Base-by-base conservation (phyloP, 1,140 invertebrate species). In the Diorhabda elongata region DNA sequence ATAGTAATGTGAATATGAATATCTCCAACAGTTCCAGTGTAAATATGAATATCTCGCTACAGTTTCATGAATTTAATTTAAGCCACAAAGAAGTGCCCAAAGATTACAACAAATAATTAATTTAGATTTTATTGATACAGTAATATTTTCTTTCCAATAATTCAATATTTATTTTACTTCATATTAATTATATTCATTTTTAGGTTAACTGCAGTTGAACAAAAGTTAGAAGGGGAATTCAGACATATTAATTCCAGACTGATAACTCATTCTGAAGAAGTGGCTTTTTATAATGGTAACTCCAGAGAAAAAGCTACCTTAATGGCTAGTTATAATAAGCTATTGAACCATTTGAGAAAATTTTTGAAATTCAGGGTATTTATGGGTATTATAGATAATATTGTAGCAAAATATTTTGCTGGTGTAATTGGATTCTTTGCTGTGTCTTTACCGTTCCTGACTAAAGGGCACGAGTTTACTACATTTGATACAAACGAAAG, bases 241-340 rank as follows among this genome's bases (percentile, higher is more conserved):
- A 88, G 98, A 78, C 98, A 95, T 78, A 95, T 99, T 41, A 97
- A 99, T 67, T 96, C 96, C 5, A 85, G 98, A 44, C 83, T 99
- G 3, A 99, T 99, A 58, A 96, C 95, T 0, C 98, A 99, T 82
- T 95, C 96, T 26, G 98, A 99, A 84, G 98, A 99, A 84, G 89
- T 99, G 70, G 97, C 97, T 3, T 99, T 99, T 82, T 99, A 98
- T 81, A 87, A 96, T 83, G 96, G 96, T 73, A 96, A 96, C 76
- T 84, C 86, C 59, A 87, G 94, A 47, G 97, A 99, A 82, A 93
- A 96, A 80, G 81, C 91, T 26, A 98, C 92, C 0, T 82, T 99
- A 4, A 80, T 97, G 66, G 88, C 91, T 9, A 93, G 95, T 76
- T 98, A 97, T 80, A 88, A 92, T 68, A 96, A 94, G 85, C 84